Conservation (phyloP, 2,113 vertebrate genomes). For the Mesoclemmys tuberculata region DNA sequence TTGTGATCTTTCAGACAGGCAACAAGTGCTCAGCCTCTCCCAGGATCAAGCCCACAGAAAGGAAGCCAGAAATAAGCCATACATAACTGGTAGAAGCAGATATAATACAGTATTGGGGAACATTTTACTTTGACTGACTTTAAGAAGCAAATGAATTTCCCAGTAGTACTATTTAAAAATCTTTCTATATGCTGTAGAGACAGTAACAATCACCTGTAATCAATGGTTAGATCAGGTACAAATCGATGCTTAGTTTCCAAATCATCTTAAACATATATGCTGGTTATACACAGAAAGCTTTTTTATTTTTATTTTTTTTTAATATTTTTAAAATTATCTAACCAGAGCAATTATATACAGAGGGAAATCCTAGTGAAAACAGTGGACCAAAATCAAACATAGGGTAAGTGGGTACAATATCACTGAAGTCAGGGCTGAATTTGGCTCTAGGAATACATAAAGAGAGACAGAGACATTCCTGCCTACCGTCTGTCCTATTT, state of each 20-base stretch:
- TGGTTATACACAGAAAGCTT: background rate
- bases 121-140: background rate
- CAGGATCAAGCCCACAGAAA: background rate
- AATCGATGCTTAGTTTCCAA: background rate
- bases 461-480: background rate
- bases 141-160: background rate
- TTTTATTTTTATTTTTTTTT: background rate
- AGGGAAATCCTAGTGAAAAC: background rate
- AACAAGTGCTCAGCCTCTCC: background rate
- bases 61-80: background rate
- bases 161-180: background rate
- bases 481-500: background rate
- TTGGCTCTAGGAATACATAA: background rate
- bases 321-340: background rate
- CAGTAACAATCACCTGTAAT: background rate
- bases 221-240: background rate
- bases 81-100: background rate
- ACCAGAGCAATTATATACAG: background rate
- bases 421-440: background rate
- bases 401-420: background rate
- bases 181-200: background rate
- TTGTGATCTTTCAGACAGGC: background rate
- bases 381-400: background rate
- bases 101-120: background rate
- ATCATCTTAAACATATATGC: background rate